Conservation (phyloP, 2,797 vertebrate genomes). For the Acropternis orthonyx region DNA sequence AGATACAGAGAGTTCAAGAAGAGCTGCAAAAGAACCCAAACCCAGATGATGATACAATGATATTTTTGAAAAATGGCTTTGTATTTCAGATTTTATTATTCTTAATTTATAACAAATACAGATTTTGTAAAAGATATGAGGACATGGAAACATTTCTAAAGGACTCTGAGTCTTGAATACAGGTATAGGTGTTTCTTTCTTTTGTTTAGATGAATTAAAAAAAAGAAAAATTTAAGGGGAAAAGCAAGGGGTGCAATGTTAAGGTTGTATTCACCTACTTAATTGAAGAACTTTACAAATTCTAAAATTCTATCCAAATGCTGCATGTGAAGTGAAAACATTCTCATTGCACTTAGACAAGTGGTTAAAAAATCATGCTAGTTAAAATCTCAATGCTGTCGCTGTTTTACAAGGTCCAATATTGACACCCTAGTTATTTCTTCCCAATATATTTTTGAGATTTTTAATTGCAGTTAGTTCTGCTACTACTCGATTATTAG, state of each 20-base stretch:
- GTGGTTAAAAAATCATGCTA: not conserved
- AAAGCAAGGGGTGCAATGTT: not conserved
- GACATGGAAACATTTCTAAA: not conserved
- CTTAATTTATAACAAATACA: not conserved
- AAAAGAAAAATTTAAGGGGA: not conserved
- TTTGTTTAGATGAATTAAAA: not conserved
- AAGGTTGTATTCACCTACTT: not conserved
- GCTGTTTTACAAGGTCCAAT: not conserved
- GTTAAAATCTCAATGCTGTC: not conserved
- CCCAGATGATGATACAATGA: not conserved
- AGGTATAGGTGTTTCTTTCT: not conserved
- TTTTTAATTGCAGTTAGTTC: not conserved
- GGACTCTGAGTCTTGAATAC: not conserved
- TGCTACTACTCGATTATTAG: not conserved
- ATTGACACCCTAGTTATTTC: not conserved
- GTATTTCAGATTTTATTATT: not conserved
- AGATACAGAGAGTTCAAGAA: not conserved
- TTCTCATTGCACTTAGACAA: not conserved
- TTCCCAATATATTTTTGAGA: not conserved
- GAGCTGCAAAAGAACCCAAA: not conserved
- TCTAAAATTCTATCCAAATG: not conserved
- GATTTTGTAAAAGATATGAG: not conserved
- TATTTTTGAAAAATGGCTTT: not conserved
- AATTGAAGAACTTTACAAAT: not conserved
- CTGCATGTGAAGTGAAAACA: not conserved